Conservation (phyloP, 2,888 invertebrate genomes). For the Hermaeophaga mercurialis region DNA sequence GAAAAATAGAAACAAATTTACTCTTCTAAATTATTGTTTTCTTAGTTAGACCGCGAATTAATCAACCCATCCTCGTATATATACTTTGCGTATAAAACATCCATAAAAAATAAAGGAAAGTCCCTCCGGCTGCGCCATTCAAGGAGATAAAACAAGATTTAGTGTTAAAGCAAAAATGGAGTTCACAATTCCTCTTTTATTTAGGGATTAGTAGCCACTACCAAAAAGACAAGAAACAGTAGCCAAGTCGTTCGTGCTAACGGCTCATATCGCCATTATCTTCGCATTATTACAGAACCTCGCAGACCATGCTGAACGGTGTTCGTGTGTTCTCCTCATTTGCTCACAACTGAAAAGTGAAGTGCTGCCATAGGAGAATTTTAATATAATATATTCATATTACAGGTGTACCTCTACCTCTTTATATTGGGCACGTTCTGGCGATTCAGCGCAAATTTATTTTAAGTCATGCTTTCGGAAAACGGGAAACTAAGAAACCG, state of each 20-base stretch:
- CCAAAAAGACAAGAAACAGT: background rate
- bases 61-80: no score
- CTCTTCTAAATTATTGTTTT: no score
- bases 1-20: no score
- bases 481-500: no score
- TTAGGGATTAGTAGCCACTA: background rate
- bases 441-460: constrained; percentile 11
- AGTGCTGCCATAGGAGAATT: constrained; percentile 17
- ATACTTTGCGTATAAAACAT: no score
- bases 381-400: constrained; percentile 20
- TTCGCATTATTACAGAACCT: constrained; percentile 20
- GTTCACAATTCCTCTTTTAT: background rate
- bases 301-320: constrained; percentile 7
- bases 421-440: constrained; percentile 16
- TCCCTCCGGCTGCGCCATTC: no score
- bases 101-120: no score
- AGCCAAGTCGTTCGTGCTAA: constrained; percentile 21
- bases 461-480: no score
- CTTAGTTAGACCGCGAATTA: no score
- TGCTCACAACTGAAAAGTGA: constrained; percentile 14
- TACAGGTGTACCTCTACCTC: constrained; percentile 11
- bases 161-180: no score
- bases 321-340: constrained; percentile 22
- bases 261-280: constrained; percentile 23
- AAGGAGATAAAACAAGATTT: no score